These are phyloP conservation scores for Toxotes chatareus DNA, from an alignment of 2,113 vertebrate genomes.

Conservation along the genomic window DNA sequence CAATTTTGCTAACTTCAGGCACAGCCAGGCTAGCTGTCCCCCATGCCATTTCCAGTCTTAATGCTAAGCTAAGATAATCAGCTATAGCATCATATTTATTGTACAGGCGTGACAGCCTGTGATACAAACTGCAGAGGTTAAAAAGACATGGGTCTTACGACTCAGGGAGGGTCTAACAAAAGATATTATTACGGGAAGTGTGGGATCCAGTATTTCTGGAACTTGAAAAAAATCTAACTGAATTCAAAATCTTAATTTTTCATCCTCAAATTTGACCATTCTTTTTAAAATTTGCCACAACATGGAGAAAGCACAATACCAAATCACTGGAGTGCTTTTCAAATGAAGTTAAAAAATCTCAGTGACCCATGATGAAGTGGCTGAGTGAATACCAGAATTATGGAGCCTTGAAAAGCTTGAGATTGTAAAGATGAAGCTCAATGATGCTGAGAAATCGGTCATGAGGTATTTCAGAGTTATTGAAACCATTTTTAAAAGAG, in stretches of 20 bases:
- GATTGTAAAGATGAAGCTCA: slow-evolving; percentile 22
- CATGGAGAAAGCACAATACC: slow-evolving; percentile 7
- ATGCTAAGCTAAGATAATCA: not conserved
- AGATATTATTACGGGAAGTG: slow-evolving; percentile 24
- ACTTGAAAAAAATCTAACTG: not conserved
- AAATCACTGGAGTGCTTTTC: slow-evolving; percentile 12
- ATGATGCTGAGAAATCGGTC: slow-evolving; percentile 25
- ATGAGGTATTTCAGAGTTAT: not conserved
- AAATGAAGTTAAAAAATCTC: slow-evolving; percentile 27
- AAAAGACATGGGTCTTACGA: not conserved
- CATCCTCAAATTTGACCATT: not conserved
- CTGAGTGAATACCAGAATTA: slow-evolving; percentile 22
- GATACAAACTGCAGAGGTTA: not conserved
- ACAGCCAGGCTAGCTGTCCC: not conserved
- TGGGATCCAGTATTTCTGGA: not conserved
- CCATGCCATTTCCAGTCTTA: not conserved
- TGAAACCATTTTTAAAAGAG: slow-evolving; percentile 37
- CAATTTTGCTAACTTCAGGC: not conserved
- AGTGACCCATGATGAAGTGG: slow-evolving; percentile 34
- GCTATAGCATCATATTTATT: not conserved
- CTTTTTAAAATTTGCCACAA: not conserved
- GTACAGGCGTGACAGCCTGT: no score
- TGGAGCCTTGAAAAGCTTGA: not conserved
- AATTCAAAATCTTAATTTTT: slow-evolving; percentile 3
- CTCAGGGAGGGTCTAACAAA: not conserved